phyloP scores from a whole-genome alignment of 2,888 invertebrate species.

The Catonia carolina region DNA sequence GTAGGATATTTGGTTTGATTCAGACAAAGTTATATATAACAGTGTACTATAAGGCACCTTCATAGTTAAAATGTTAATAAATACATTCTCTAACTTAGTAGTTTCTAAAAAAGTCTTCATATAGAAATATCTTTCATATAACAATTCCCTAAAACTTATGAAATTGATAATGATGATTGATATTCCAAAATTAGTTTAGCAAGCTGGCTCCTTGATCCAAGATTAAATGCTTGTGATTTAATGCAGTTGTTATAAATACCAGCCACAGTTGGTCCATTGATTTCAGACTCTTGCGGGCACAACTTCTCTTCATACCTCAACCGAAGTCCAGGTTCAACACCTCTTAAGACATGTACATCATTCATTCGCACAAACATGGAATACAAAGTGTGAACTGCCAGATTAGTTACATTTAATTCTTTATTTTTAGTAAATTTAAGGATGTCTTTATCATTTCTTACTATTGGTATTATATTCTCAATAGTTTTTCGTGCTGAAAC shows the following conservation, averaged over 20 bases:
- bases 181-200: conserved; percentile 30
- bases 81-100: too few species aligned
- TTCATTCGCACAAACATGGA: conserved; percentile 62
- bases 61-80: too few species aligned
- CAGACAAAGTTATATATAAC: too few species aligned
- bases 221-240: not conserved
- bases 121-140: too few species aligned
- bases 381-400: conserved; percentile 47
- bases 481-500: conserved; percentile 56
- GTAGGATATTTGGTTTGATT: too few species aligned
- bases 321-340: conserved; percentile 71
- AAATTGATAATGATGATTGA: not conserved
- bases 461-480: conserved; percentile 53
- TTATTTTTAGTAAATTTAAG: conserved; percentile 40
- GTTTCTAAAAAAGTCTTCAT: too few species aligned
- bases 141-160: too few species aligned
- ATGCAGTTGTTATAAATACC: conserved; percentile 19
- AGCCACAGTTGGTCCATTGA: conserved; percentile 25
- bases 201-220: conserved; percentile 31
- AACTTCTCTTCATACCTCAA: conserved; percentile 44
- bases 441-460: conserved; percentile 59
- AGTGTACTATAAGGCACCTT: too few species aligned
- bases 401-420: conserved; percentile 7
- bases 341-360: conserved; percentile 65
- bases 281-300: conserved; percentile 32